Evolutionary conservation across 2,113 vertebrate genomes (phyloP), one percentile per base, ranked within the genome.

Genomic region (Etheostoma cragini): DNA sequence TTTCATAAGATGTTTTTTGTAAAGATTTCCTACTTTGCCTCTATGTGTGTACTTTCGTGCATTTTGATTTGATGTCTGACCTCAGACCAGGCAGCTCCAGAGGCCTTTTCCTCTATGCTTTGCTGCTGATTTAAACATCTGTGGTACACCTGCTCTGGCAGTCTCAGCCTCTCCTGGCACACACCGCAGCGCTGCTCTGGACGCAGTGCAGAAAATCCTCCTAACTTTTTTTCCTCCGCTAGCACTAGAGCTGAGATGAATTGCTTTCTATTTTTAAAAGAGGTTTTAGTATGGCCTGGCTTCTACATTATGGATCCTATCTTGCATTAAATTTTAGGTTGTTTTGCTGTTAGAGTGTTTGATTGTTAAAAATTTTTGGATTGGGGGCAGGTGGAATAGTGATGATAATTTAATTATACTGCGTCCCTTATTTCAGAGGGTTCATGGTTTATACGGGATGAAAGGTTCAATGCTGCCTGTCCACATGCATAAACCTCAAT

Each of bases 71-170:
- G 62, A 70, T 84, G 69, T 71, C 50, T 22, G 24, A 81, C 49
- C 33, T 76, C 47, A 65, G 67, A 26, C 6, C 63, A 47, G 71
- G 68, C 66, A 52, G 63, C 78, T 53, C 19, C 53, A 61, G 74
- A 63, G 65, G 61, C 77, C 33, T 42, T 62, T 42, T 62, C 60
- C 60, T 62, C 60, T 21, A 65, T 60, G 72, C 81, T 77, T 49
- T 72, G 68, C 71, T 72, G 72, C 76, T 26, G 73, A 87, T 78
- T 60, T 56, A 19, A 80, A 87, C 90, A 89, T 90, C 87, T 89
- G 90, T 62, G 86, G 11, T 83, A 60, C 87, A 93, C 91, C 90
- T 91, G 87, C 76, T 85, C 62, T 82, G 80, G 78, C 78, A 80
- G 73, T 6, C 62, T 67, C 57, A 10, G 65, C 21, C 54, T 75